A percentile compares a stretch with the other conserved stretches of the same genome.
phyloP scores from a whole-genome alignment of 1,140 invertebrate species.

The Leptoteleia sp. region DNA sequence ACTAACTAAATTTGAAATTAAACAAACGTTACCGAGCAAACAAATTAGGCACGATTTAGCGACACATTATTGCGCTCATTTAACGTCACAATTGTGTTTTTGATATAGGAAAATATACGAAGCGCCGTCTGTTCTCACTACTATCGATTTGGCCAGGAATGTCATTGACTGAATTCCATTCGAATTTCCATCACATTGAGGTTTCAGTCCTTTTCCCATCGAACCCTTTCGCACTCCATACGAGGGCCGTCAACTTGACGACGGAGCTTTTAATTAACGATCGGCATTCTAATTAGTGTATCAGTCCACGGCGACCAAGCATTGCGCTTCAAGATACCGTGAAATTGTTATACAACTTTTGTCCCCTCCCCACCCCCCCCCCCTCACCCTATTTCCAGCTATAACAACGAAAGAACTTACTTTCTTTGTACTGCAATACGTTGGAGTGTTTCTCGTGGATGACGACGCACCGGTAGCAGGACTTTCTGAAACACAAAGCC shows the following conservation, averaged over 20 bases:
- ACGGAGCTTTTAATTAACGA: slow-evolving; percentile 77
- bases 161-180: slow-evolving; percentile 63
- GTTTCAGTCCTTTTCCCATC: slow-evolving; percentile 46
- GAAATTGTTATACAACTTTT: slow-evolving; percentile 49
- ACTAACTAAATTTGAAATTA: too few species aligned
- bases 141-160: slow-evolving; percentile 55
- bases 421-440: slow-evolving; percentile 97
- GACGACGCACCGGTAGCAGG: slow-evolving; percentile 93
- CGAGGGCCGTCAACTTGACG: slow-evolving; percentile 62
- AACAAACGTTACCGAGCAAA: background rate
- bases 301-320: slow-evolving; percentile 50
- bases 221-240: slow-evolving; percentile 40
- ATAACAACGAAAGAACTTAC: slow-evolving; percentile 85
- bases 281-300: slow-evolving; percentile 75
- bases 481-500: slow-evolving; percentile 79
- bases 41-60: background rate
- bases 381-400: slow-evolving; percentile 7
- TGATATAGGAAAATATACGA: slow-evolving; percentile 10
- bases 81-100: slow-evolving; percentile 31
- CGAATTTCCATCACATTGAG: slow-evolving; percentile 58
- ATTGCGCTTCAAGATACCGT: slow-evolving; percentile 45
- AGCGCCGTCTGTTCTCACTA: slow-evolving; percentile 34
- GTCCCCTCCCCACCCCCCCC: too few species aligned
- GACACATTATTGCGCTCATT: slow-evolving; percentile 9
- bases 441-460: slow-evolving; percentile 95